phyloP scores from a whole-genome alignment of 2,797 vertebrate species.

The Hypotaenidia philippensis region DNA sequence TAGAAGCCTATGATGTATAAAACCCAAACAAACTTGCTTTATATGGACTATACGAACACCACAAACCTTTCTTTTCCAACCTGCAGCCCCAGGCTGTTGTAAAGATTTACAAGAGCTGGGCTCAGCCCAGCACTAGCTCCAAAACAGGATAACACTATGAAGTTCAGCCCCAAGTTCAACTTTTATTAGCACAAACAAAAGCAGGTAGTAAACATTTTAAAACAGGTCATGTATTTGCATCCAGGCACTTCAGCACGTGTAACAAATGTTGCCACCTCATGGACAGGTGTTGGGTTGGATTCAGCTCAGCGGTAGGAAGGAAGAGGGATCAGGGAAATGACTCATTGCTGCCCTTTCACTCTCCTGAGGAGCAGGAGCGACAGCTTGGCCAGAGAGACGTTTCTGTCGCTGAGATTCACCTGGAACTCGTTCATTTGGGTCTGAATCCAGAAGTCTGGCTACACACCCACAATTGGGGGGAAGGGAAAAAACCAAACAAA shows the following conservation, averaged over 20 bases:
- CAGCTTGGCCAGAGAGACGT: slow-evolving; percentile 10
- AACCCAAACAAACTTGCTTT: background rate
- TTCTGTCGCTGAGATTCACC: slow-evolving; percentile 18
- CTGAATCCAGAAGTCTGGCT: slow-evolving; percentile 1
- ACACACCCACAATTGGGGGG: background rate
- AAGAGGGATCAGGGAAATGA: slow-evolving; percentile 51
- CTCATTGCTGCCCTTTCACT: slow-evolving; percentile 34
- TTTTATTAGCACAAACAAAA: background rate
- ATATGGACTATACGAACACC: background rate
- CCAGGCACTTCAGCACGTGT: background rate
- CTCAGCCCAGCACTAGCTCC: background rate
- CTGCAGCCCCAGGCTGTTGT: background rate
- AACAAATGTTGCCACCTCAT: slow-evolving; percentile 72
- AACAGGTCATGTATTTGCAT: background rate
- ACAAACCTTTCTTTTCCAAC: background rate
- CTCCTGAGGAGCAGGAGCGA: background rate
- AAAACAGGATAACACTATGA: background rate
- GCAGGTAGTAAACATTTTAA: background rate
- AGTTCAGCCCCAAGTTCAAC: background rate
- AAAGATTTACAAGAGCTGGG: background rate
- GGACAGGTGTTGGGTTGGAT: slow-evolving; percentile 56
- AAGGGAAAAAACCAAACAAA: background rate
- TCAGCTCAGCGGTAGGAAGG: slow-evolving; percentile 52
- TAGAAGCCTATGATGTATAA: background rate
- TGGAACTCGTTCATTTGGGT: background rate